Base-by-base conservation (phyloP, 2,797 vertebrate genomes). In the Enteromius fasciolatus region DNA sequence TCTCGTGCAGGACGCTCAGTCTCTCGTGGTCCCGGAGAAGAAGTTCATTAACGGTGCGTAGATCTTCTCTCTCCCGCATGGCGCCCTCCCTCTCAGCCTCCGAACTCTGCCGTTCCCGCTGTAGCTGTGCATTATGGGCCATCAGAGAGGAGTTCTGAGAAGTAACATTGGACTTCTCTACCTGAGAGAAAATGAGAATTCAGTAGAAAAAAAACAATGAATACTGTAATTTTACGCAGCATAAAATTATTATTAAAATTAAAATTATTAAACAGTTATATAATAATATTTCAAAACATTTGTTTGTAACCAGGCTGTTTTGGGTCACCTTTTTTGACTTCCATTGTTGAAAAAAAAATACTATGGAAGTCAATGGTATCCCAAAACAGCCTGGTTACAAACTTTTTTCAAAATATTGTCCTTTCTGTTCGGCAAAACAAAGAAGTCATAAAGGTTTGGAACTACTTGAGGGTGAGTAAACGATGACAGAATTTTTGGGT, bases 1-100 rank as follows among this genome's bases (percentile, higher is more conserved):
- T 95, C 87, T 99, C 98, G 10, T 99, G 97, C 76, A 99, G 96
- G 14, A 96, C 96, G 14, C 97, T 97, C 88, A 99, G 90, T 86
- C 97, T 98, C 90, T 99, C 98, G 31, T 99, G 97, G 88, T 99
- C 98, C 63, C 96, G 96, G 66, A 99, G 94, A 80, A 99, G 94
- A 15, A 96, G 92, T 89, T 99, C 97, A 44, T 98, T 97, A 31
- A 96, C 93, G 15, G 93, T 92, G 81, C 96, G 95, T 52, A 98
- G 91, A 33, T 99, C 98, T 88, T 99, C 97, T 18, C 95, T 95
- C n/a, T 99, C 97, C 83, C 92, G 96, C 63, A 96, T 89, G 1
- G 95, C 92, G 1, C 92, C 92, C 75, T 99, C 98, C 0, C 95
- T 95, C 88, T 99, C 98, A 23, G 89, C 96, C 91, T 99, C 98